Evolutionary conservation across 2,888 invertebrate species (phyloP).

Genomic region (Sminthurides aquaticus): DNA sequence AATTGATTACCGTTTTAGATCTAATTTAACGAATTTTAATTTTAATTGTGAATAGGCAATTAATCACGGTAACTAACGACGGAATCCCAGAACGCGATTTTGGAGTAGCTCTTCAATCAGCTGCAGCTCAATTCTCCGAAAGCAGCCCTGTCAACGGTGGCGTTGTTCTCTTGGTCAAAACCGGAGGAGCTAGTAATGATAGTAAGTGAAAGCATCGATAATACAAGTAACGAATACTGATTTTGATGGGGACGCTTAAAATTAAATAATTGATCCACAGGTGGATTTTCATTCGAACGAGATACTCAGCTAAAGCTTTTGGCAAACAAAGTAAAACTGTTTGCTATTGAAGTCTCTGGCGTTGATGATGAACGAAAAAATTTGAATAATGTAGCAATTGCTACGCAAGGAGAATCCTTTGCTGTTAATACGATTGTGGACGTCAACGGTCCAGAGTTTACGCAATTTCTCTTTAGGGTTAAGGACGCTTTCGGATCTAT

Average conservation of each 20-base stretch:
- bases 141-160: not conserved
- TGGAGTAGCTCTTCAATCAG: slow-evolving; percentile 12
- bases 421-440: too few relatives aligned
- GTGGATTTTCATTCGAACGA: not conserved
- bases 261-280: too few relatives aligned
- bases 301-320: not conserved
- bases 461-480: too few relatives aligned
- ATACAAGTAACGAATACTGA: too few relatives aligned
- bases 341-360: slow-evolving; percentile 5
- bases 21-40: too few relatives aligned
- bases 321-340: not conserved
- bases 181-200: not conserved
- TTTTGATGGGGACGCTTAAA: too few relatives aligned
- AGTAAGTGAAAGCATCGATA: too few relatives aligned
- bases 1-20: too few relatives aligned
- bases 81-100: slow-evolving; percentile 4
- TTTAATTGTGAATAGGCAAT: too few relatives aligned
- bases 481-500: too few relatives aligned
- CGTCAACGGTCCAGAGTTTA: too few relatives aligned
- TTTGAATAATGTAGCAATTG: not conserved
- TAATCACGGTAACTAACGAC: too few relatives aligned
- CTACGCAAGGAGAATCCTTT: not conserved
- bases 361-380: not conserved
- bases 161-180: slow-evolving; percentile 10
- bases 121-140: not conserved